These are phyloP conservation scores for Anagrus nilaparvatae DNA, from an alignment of 1,140 invertebrate species.

Conservation along the genomic window DNA sequence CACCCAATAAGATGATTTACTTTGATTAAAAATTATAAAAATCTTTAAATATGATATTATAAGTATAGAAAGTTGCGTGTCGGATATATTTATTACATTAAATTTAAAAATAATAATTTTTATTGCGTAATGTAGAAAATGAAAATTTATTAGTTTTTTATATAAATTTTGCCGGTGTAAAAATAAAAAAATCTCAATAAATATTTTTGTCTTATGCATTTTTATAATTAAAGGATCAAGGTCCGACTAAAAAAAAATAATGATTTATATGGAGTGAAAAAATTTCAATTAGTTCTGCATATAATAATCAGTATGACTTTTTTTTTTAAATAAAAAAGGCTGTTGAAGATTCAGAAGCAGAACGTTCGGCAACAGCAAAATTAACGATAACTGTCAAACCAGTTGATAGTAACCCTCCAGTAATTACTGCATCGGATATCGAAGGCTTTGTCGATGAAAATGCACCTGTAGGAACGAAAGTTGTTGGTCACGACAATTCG, in stretches of 20 bases:
- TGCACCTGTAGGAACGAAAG: constrained; percentile 69
- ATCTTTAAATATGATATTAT: too few species aligned
- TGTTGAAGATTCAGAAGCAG: constrained; percentile 66
- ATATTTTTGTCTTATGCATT: too few species aligned
- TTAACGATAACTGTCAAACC: constrained; percentile 70
- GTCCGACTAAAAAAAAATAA: not conserved
- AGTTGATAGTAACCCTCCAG: constrained; percentile 74
- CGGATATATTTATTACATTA: too few species aligned
- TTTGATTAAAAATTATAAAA: too few species aligned
- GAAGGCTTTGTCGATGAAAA: constrained; percentile 80
- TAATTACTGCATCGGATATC: constrained; percentile 56
- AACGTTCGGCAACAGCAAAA: constrained; percentile 71
- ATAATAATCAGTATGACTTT: not conserved
- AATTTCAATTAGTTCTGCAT: not conserved
- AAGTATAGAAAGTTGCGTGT: too few species aligned
- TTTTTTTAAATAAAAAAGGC: constrained; percentile 52
- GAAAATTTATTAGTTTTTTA: too few species aligned
- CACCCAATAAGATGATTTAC: too few species aligned
- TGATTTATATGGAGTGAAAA: not conserved
- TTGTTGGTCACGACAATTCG: constrained; percentile 54
- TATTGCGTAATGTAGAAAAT: too few species aligned
- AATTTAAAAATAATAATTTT: too few species aligned
- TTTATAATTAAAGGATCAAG: not conserved
- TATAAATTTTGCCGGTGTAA: not conserved
- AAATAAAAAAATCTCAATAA: not conserved